A percentile compares a stretch with the other conserved stretches of the same genome.
These are phyloP conservation scores for Heliconius cydno DNA, from an alignment of 2,888 invertebrate genomes.

Conservation along the genomic window DNA sequence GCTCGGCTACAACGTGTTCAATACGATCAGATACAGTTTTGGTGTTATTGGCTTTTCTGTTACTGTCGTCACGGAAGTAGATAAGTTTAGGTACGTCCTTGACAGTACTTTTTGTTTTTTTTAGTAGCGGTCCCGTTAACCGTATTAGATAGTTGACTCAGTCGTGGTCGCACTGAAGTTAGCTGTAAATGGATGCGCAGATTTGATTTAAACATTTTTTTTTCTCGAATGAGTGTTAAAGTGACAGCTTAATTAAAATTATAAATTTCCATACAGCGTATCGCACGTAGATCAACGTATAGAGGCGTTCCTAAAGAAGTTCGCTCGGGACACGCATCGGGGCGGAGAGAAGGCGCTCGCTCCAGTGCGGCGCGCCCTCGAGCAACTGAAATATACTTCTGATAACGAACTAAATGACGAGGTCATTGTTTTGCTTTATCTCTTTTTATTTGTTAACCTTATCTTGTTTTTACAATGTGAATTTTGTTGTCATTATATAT, in stretches of 20 bases:
- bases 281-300: conserved; percentile 88
- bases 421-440: conserved; percentile 51
- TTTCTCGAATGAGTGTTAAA: no score
- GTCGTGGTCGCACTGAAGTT: background rate
- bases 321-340: conserved; percentile 82
- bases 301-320: conserved; percentile 87
- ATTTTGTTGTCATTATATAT: no score
- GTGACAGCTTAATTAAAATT: no score
- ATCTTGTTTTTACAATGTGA: no score
- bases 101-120: no score
- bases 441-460: no score
- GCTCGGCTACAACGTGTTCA: conserved; percentile 93
- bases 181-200: background rate
- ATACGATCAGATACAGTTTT: conserved; percentile 87
- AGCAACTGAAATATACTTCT: conserved; percentile 88
- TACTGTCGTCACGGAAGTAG: conserved; percentile 90
- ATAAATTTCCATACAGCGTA: conserved; percentile 71
- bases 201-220: no score
- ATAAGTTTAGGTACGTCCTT: conserved; percentile 83
- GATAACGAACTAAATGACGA: conserved; percentile 92
- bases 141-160: no score
- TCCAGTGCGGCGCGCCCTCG: conserved; percentile 86
- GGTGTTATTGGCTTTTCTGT: conserved; percentile 92
- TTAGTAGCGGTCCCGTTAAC: no score
- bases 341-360: conserved; percentile 85